phyloP scores from a whole-genome alignment of 2,797 vertebrate genomes.

The Girardinus metallicus region DNA sequence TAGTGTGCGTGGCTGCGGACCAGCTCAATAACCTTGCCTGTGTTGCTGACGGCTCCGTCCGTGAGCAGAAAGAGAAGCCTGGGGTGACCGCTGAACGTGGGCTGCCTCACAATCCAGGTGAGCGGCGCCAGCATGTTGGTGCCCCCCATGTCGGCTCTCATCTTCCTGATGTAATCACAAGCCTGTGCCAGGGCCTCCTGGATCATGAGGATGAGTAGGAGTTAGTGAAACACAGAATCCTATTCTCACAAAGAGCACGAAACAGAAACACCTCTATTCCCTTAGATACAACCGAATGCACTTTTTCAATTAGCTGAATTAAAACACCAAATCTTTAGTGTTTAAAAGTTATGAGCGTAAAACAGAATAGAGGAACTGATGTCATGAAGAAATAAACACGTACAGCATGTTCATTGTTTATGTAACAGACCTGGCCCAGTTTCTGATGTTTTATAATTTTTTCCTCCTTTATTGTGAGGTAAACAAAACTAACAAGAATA shows the following conservation, averaged over 20 bases:
- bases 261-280: neutral
- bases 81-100: conserved; percentile 87
- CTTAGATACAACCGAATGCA: neutral
- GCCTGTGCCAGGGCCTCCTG: conserved; percentile 88
- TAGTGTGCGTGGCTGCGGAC: conserved; percentile 86
- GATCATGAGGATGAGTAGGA: neutral
- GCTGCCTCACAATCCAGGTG: conserved; percentile 90
- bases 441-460: neutral
- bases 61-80: conserved; percentile 92
- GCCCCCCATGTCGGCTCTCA: conserved; percentile 90
- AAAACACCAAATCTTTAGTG: neutral
- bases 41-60: conserved; percentile 83
- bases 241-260: neutral
- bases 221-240: neutral
- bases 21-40: conserved; percentile 90
- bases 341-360: neutral
- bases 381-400: neutral
- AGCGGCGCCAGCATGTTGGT: conserved; percentile 89
- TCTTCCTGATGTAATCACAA: conserved; percentile 86
- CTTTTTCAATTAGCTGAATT: neutral
- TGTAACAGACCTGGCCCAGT: neutral
- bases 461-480: neutral
- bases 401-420: neutral
- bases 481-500: neutral
- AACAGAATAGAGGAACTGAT: neutral